Evolutionary conservation across 1,140 invertebrate genomes (phyloP), one percentile per base, ranked within the genome.

Genomic region (Pogonomyrmex barbatus): DNA sequence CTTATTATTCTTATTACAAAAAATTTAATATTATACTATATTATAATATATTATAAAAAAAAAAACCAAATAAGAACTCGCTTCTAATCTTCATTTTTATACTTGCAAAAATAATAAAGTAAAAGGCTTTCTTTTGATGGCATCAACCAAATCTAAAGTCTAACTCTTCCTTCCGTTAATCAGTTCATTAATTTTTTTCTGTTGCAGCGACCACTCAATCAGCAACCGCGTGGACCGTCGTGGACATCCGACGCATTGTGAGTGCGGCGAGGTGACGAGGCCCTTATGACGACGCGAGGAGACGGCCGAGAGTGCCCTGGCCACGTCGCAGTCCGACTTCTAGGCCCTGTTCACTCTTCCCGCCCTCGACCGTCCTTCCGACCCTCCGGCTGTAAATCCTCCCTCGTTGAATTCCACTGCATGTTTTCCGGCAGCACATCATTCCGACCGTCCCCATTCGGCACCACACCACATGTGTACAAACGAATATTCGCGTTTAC

Each of bases 211-310:
- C 92, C 95, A 96, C 91, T 96, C 96, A 87, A 96, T 96, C 94
- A 96, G 96, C 93, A 96, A 96, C 91, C 93, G 96, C 86, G 96
- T 96, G 91, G 96, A 96, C 88, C 95, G 96, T 91, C 94, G 96
- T 89, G 95, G 96, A 93, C 95, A 95, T 76, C 89, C 92, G 75
- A 89, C 91, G 52, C 91, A 93, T 88, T 94, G 96, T 94, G 94
- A 96, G 93, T 95, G 95, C 94, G 95, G 95, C 89, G 93, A 96
- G 94, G 94, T 96, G 90, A 95, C 95, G 70, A 93, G 95, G 91
- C 96, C 96, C 75, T 96, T 96, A 95, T 96, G 96, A 96, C 96
- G 96, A 92, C 96, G 96, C 93, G 96, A 96, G 92, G 96, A 96
- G 93, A 96, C 96, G 94, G 95, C 96, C 91, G 96, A 96, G 94